A percentile compares a stretch with the other conserved stretches of the same genome.
These are phyloP conservation scores for Drosophila paracracens DNA, from an alignment of 2,888 invertebrate species.

Conservation along the genomic window DNA sequence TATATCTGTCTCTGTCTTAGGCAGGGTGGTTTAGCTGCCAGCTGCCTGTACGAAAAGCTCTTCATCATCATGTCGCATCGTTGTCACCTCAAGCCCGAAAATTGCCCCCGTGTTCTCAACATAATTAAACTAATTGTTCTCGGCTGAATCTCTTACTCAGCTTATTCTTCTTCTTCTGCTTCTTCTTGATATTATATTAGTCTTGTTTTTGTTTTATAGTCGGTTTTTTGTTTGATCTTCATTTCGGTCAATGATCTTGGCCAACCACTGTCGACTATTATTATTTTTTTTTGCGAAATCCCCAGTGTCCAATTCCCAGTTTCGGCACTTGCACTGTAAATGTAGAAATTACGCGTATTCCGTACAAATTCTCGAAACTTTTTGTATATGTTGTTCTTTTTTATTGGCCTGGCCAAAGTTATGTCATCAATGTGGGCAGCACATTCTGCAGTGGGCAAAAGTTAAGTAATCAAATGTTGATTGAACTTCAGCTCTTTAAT, in stretches of 20 bases:
- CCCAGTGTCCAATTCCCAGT: slow-evolving; percentile 73
- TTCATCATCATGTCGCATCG: slow-evolving; percentile 77
- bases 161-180: slow-evolving; percentile 2
- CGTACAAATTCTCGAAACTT: slow-evolving; percentile 10
- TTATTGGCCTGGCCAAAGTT: slow-evolving; percentile 41
- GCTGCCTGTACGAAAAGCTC: slow-evolving; percentile 39
- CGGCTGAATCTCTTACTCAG: slow-evolving; percentile 34
- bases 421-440: slow-evolving; percentile 74
- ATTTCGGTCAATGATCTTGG: slow-evolving; percentile 74
- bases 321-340: slow-evolving; percentile 78
- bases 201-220: slow-evolving; percentile 1
- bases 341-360: slow-evolving; percentile 66
- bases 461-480: slow-evolving; percentile 64
- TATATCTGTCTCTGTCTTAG: background rate
- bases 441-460: slow-evolving; percentile 38
- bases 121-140: slow-evolving; percentile 78
- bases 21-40: slow-evolving; percentile 19
- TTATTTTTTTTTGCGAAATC: slow-evolving; percentile 35
- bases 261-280: background rate
- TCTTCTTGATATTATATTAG: background rate
- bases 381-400: background rate
- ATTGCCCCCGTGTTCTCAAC: slow-evolving; percentile 55
- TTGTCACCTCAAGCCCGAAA: slow-evolving; percentile 79
- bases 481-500: slow-evolving; percentile 21
- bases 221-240: slow-evolving; percentile 66